These are phyloP conservation scores for Isichthys henryi DNA, from an alignment of 2,113 vertebrate species.

Conservation along the genomic window DNA sequence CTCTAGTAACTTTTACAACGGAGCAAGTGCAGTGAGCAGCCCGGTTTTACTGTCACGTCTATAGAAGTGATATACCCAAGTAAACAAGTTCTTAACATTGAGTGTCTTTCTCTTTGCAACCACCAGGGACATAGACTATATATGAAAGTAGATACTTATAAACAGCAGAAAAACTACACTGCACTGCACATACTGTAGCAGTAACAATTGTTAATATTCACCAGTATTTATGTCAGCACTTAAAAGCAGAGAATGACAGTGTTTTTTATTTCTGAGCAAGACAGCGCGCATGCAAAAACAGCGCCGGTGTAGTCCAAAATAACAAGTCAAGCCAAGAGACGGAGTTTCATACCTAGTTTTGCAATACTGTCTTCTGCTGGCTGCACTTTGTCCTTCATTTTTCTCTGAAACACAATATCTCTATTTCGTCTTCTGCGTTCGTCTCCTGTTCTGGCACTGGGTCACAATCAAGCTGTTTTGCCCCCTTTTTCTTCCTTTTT, in stretches of 20 bases:
- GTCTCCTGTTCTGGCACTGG: background rate
- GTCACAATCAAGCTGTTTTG: background rate
- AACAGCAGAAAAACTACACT: background rate
- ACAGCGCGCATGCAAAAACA: background rate
- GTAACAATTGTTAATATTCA: background rate
- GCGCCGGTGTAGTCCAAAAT: background rate
- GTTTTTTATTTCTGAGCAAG: background rate
- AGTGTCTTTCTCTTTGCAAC: background rate
- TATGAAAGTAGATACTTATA: background rate
- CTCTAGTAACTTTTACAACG: background rate
- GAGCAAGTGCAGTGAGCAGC: background rate
- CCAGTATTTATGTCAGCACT: background rate
- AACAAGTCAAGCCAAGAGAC: background rate
- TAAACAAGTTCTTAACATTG: background rate
- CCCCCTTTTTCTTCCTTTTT: background rate
- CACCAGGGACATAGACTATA: background rate
- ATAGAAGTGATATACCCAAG: background rate
- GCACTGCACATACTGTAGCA: background rate
- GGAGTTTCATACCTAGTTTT: constrained; percentile 48
- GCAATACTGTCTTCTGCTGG: constrained; percentile 51
- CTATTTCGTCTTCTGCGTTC: constrained; percentile 14
- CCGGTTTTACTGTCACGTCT: background rate
- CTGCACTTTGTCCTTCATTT: constrained; percentile 62
- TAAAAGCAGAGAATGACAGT: background rate
- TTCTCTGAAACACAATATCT: constrained; percentile 17